A percentile compares a stretch with the other conserved stretches of the same genome.
Conservation (phyloP, 1,140 invertebrate genomes). For the Euwallacea fornicatus region DNA sequence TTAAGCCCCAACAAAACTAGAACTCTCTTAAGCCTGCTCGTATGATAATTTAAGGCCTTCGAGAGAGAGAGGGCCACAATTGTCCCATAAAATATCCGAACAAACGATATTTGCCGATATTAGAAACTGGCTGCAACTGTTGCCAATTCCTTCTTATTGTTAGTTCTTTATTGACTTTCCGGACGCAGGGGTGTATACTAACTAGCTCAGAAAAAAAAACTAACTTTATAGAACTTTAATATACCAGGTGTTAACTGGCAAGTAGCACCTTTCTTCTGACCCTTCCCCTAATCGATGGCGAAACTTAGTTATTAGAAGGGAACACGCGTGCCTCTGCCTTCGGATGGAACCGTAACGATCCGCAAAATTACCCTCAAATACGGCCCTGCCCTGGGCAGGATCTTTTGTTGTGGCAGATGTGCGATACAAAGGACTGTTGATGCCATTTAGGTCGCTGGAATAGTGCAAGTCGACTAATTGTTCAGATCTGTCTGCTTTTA, state of each 20-base stretch:
- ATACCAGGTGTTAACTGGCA: background rate
- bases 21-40: too few species aligned
- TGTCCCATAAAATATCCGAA: slow-evolving; percentile 34
- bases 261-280: background rate
- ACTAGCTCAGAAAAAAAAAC: background rate
- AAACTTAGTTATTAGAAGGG: slow-evolving; percentile 1
- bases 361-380: background rate
- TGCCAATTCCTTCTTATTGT: slow-evolving; percentile 37
- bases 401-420: slow-evolving; percentile 23
- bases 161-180: slow-evolving; percentile 17
- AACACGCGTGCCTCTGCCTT: background rate
- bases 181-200: slow-evolving; percentile 18
- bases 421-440: slow-evolving; percentile 22
- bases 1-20: background rate
- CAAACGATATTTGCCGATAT: slow-evolving; percentile 38
- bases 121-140: slow-evolving; percentile 35
- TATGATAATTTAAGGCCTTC: too few species aligned
- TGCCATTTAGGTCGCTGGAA: slow-evolving; percentile 17
- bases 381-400: slow-evolving; percentile 1
- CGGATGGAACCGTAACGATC: background rate
- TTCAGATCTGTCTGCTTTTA: slow-evolving; percentile 2
- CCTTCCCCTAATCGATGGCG: background rate
- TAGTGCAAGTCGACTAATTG: slow-evolving; percentile 15
- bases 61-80: slow-evolving; percentile 11
- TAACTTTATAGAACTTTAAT: background rate